Evolutionary conservation across 2,797 vertebrate genomes (phyloP).

Genomic region (Pristis pectinata): DNA sequence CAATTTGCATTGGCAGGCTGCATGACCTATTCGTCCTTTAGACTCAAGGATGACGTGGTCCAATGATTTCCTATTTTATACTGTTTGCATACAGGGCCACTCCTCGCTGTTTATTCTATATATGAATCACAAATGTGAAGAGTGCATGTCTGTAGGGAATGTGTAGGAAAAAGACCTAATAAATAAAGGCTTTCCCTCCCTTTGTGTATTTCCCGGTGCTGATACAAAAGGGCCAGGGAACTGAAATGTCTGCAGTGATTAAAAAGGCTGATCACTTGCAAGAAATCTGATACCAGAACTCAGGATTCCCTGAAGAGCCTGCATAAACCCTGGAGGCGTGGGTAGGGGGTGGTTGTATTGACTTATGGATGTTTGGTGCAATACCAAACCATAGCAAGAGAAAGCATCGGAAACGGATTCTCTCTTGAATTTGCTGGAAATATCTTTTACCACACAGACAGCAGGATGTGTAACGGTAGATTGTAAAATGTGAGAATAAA

Average conservation of each 20-base stretch:
- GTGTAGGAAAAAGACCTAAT: conserved; percentile 15
- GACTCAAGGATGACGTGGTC: neutral
- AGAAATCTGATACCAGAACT: conserved; percentile 17
- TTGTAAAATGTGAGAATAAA: conserved; percentile 32
- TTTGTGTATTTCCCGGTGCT: conserved; percentile 12
- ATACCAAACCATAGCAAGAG: neutral
- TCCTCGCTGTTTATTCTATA: conserved; percentile 25
- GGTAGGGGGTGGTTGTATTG: neutral
- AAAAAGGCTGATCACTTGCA: neutral
- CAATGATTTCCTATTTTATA: conserved; percentile 10
- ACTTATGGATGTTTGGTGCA: neutral
- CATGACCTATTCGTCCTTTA: conserved; percentile 34
- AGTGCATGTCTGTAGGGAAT: conserved; percentile 9
- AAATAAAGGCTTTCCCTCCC: conserved; percentile 21
- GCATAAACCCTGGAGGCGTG: neutral
- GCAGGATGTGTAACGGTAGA: conserved; percentile 17
- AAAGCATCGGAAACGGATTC: neutral
- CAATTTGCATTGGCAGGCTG: conserved; percentile 4
- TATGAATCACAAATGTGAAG: conserved; percentile 19
- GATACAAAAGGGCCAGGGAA: neutral
- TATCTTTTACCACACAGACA: neutral
- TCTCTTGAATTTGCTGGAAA: neutral
- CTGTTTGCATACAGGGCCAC: conserved; percentile 17
- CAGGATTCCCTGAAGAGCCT: neutral
- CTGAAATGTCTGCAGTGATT: conserved; percentile 8